Conservation (phyloP, 2,797 vertebrate genomes). For the Propithecus deckenii region DNA sequence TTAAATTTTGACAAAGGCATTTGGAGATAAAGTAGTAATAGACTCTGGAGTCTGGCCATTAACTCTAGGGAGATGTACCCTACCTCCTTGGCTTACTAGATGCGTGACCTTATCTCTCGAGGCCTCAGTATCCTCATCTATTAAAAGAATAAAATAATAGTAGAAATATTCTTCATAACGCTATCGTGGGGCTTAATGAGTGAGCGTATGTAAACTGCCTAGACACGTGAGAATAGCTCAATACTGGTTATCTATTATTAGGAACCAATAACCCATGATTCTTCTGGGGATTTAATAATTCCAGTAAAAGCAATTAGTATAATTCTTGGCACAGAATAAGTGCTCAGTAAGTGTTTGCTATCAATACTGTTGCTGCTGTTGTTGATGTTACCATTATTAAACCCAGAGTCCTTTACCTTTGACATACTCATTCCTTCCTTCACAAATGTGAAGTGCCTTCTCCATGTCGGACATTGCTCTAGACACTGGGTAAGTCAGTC, state of each 20-base stretch:
- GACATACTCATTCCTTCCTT: not conserved
- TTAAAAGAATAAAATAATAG: not conserved
- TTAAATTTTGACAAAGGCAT: not conserved
- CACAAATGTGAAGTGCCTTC: not conserved
- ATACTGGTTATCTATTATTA: not conserved
- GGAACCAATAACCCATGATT: not conserved
- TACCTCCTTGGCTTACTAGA: not conserved
- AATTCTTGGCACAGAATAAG: not conserved
- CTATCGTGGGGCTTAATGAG: not conserved
- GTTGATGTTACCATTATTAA: not conserved
- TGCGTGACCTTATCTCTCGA: conserved; percentile 6
- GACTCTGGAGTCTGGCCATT: not conserved
- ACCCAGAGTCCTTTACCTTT: not conserved
- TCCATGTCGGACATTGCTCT: not conserved
- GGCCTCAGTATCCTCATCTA: not conserved
- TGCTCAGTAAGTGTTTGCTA: not conserved
- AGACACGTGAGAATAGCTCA: not conserved
- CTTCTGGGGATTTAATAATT: conserved; percentile 42
- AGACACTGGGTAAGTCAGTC: not conserved
- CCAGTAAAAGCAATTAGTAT: not conserved
- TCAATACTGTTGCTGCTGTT: not conserved
- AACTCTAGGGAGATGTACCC: not conserved
- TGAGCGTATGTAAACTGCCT: not conserved
- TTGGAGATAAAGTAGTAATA: not conserved
- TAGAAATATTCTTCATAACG: not conserved